Percentiles rank a stretch among this genome's conserved stretches.
Evolutionary conservation across 2,888 invertebrate genomes (phyloP).

Genomic region (Deilephila porcellus): DNA sequence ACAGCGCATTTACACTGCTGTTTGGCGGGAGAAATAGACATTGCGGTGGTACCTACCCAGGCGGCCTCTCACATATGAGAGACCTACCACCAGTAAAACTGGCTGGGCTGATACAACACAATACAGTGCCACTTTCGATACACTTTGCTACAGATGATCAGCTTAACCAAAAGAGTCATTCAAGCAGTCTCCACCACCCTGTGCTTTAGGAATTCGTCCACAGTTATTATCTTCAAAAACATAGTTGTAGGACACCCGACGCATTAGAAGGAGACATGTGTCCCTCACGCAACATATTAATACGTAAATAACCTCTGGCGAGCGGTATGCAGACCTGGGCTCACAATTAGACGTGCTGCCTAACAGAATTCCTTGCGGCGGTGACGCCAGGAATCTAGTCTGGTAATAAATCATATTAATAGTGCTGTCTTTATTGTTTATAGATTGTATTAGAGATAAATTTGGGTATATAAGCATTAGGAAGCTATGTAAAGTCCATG

Average conservation of each 20-base stretch:
- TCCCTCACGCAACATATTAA: slow-evolving; percentile 8
- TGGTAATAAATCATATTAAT: not conserved
- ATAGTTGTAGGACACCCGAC: slow-evolving; percentile 28
- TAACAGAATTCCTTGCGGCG: not conserved
- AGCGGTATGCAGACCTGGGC: not conserved
- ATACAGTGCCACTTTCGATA: too few relatives aligned
- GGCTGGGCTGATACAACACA: too few relatives aligned
- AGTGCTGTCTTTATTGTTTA: not conserved
- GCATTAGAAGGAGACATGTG: slow-evolving; percentile 10
- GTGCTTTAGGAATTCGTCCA: slow-evolving; percentile 16
- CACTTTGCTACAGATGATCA: too few relatives aligned
- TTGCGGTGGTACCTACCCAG: too few relatives aligned
- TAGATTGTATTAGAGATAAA: too few relatives aligned
- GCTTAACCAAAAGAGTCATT: not conserved
- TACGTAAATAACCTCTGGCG: slow-evolving; percentile 4
- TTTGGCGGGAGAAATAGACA: too few relatives aligned
- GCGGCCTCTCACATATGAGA: too few relatives aligned
- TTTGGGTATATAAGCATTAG: too few relatives aligned
- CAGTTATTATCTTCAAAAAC: slow-evolving; percentile 30
- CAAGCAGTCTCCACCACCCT: not conserved
- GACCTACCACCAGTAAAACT: too few relatives aligned
- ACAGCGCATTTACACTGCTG: too few relatives aligned
- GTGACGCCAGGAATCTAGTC: slow-evolving; percentile 16
- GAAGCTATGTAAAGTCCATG: too few relatives aligned
- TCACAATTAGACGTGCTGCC: not conserved